Base-by-base conservation (phyloP, 1,140 invertebrate species). In the Thaumetopoea pityocampa region DNA sequence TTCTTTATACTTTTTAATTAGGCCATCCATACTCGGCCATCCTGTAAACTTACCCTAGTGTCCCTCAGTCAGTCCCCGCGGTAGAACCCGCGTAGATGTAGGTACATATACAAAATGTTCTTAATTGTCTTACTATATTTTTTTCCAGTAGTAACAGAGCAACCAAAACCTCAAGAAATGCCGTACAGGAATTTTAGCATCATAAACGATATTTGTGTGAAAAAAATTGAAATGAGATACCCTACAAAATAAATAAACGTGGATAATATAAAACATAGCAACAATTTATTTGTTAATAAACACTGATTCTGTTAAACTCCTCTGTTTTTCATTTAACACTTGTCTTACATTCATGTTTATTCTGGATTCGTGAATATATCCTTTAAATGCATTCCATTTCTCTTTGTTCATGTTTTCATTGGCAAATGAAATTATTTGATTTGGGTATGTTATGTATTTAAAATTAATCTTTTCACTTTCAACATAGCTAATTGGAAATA, bases 311-410 rank as follows among this genome's bases (percentile, higher is more conserved):
- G 14, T 45, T 51, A 83, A 66, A 52, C 35, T 62, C 10, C 28
- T 64, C 32, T 81, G 74, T 44, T 61, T 76, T 58, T 67, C 57
- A 54, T 80, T 68, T 50, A 84, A 49, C 32, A 84, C 80, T 49
- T 84, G 77, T 56, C 80, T 48, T 15, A 84, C 67, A 69, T 84
- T 84, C 27, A 84, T 70, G 43, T 84, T 84, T 19, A 84, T 84
- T 62, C 80, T 72, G 8, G 80, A 81, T 37, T 81, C 53, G 48
- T 64, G 27, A 24, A 72, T 62, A 62, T 84, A 84, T 37, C 50
- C 41, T 11, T 49, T 37, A 38, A 69, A 81, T 16, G 42, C 17
- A 17, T 27, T 36, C 76, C 73, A 81, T 38, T 55, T 47, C 10
- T 54, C 16, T 26, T 64, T 43, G 24, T 69, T 47, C n/a, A 37